phyloP scores from a whole-genome alignment of 2,888 invertebrate species.

The Lasioglossum morio region DNA sequence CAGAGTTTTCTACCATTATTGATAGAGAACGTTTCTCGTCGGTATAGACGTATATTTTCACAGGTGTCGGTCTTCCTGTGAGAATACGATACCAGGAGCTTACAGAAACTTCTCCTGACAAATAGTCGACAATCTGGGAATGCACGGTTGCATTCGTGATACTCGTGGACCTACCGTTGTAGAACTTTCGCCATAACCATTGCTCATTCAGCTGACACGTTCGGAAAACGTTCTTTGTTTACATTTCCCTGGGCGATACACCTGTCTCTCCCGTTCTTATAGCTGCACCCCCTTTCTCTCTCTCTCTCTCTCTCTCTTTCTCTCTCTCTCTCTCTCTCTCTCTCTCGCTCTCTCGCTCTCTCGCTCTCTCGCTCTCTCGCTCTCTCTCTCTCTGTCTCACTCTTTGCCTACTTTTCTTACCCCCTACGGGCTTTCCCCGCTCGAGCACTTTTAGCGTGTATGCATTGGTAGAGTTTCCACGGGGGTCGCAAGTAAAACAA shows the following conservation, averaged over 20 bases:
- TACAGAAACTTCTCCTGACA: conserved; percentile 62
- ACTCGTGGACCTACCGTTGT: conserved; percentile 54
- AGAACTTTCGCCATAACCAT: conserved; percentile 69
- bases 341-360: background rate
- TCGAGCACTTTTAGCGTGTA: conserved; percentile 10
- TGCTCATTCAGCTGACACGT: conserved; percentile 60
- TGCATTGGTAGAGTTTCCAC: conserved; percentile 31
- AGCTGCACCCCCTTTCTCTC: conserved; percentile 19
- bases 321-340: background rate
- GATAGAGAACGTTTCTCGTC: conserved; percentile 1
- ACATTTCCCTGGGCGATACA: conserved; percentile 69
- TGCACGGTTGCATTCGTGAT: conserved; percentile 58
- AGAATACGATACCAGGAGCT: conserved; percentile 39
- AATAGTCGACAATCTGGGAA: conserved; percentile 61
- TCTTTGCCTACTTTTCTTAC: background rate
- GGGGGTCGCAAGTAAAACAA: conserved; percentile 28
- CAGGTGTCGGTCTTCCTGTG: conserved; percentile 21
- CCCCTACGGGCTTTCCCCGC: conserved; percentile 25
- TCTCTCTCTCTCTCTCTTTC: background rate
- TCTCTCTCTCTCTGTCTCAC: background rate
- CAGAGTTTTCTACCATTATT: conserved; percentile 2
- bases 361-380: background rate
- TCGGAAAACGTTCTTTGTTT: conserved; percentile 73
- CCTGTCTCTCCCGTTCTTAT: conserved; percentile 21
- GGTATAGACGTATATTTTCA: conserved; percentile 26